Evolutionary conservation across 2,888 invertebrate genomes (phyloP), one percentile per base, ranked within the genome.

Genomic region (Parapristionchus giblindavisi): DNA sequence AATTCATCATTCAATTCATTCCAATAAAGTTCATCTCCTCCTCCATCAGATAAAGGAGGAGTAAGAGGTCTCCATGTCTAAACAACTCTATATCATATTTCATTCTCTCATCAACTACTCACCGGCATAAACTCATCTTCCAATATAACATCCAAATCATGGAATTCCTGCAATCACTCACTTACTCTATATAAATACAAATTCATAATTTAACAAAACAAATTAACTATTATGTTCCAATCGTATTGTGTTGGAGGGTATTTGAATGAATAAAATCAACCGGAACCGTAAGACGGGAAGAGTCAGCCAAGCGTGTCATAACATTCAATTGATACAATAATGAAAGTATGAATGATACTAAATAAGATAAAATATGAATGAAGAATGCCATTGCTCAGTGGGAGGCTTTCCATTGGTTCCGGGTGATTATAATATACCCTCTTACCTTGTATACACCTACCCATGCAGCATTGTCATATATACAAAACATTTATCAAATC

Each of bases 11-110:
- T 90, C 77, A 93, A 92, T 83, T 92, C 92, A 89, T 97, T 96
- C 82, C 94, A 92, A 90, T 95, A 95, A 76, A 95, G 91, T 89
- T 97, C 97, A 40, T 77, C 77, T 14, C 77, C 81, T 17, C 76
- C 75, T 17, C 76, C 75, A 86, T 95, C 95, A 89, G 94, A 94
- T 88, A 93, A 93, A 17, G 97, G 96, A 76, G 97, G 97, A 29
- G 97, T 97, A 76, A 96, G 97, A 74, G 97, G 97, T 83, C 94
- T 93, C 96, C 97, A 98, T 91, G 95, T 92, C 96, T 96, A 65
- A 34, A 58, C 27, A 70, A 48, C 27, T 34, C 5, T 48, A 48
- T 34, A 56, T 40, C 43, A 73, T 60, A 21, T 56, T 32, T 27
- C 56, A 52, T 66, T 52, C n/a, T 54, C 60, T n/a, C n/a, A 17